Evolutionary conservation across 2,113 vertebrate species (phyloP), one percentile per base, ranked within the genome.

Genomic region (Oplegnathus fasciatus): DNA sequence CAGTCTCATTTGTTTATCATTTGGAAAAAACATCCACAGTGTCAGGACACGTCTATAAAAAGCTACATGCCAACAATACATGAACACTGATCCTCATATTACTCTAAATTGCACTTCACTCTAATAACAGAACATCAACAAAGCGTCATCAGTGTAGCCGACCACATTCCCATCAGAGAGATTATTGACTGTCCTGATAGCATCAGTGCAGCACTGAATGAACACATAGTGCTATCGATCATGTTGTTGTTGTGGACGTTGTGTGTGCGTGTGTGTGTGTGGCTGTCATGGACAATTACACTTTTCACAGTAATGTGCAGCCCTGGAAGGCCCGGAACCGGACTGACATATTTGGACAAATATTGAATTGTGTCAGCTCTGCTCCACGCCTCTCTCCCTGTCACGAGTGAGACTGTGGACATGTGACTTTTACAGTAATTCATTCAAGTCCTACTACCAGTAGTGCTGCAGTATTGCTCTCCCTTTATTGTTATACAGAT

Each of bases 151-250:
- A 70, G 72, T 68, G 58, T 48, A 91, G 69, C 78, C 70, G 7
- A 77, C 58, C 34, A 64, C 75, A 57, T 86, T 91, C 83, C 86
- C 83, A 85, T 90, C 80, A 84, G 82, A 34, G 30, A 61, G 50
- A 64, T 85, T 90, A 94, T 90, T 82, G 93, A 93, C 88, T 77
- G 77, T 82, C 71, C 85, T 78, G 78, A 90, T 80, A 83, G 78
- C 88, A 89, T 83, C 85, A 78, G 77, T 79, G 57, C 81, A 54
- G 68, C 50, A 70, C 83, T 85, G 80, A 91, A 86, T 87, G 72
- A 88, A 85, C 89, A 89, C 80, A 86, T 83, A 84, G 80, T 73
- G 85, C 75, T 86, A 93, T 94, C 61, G 92, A 94, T 90, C 82
- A 74, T 52, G 50, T 46, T 91, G 90, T 91, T 91, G 80, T 86